Evolutionary conservation across 2,888 invertebrate species (phyloP).

Genomic region (Clistopyga incitator): DNA sequence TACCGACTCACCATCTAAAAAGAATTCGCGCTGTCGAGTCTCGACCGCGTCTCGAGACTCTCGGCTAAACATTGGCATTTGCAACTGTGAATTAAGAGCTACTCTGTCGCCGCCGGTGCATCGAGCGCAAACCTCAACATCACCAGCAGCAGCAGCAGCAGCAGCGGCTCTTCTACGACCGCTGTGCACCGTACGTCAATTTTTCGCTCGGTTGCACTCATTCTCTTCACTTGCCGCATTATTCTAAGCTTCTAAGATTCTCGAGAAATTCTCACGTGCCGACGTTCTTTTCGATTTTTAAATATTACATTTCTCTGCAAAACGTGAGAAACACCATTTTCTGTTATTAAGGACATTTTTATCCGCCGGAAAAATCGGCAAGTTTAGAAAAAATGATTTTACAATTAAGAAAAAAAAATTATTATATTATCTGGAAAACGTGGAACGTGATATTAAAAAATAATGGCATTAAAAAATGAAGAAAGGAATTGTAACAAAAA

Average conservation of each 20-base stretch:
- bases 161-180: constrained; percentile 6
- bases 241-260: constrained; percentile 4
- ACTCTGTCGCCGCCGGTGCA: constrained; percentile 1
- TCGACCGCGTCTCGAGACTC: constrained; percentile 40
- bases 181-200: constrained; percentile 34
- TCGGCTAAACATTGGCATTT: constrained; percentile 74
- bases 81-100: constrained; percentile 64
- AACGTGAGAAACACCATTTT: constrained; percentile 1
- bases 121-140: background rate
- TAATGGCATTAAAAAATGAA: too few relatives aligned
- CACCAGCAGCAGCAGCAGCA: too few relatives aligned
- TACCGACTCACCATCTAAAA: constrained; percentile 53
- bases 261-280: background rate
- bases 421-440: too few relatives aligned
- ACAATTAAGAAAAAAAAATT: too few relatives aligned
- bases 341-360: background rate
- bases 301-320: background rate
- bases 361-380: too few relatives aligned
- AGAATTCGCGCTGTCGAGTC: constrained; percentile 50
- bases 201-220: constrained; percentile 61
- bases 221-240: constrained; percentile 33
- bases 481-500: too few relatives aligned
- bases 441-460: too few relatives aligned
- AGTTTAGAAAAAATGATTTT: too few relatives aligned
- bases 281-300: background rate